Evolutionary conservation across 2,888 invertebrate species (phyloP), one percentile per base, ranked within the genome.

Genomic region (Drosophila monieri): DNA sequence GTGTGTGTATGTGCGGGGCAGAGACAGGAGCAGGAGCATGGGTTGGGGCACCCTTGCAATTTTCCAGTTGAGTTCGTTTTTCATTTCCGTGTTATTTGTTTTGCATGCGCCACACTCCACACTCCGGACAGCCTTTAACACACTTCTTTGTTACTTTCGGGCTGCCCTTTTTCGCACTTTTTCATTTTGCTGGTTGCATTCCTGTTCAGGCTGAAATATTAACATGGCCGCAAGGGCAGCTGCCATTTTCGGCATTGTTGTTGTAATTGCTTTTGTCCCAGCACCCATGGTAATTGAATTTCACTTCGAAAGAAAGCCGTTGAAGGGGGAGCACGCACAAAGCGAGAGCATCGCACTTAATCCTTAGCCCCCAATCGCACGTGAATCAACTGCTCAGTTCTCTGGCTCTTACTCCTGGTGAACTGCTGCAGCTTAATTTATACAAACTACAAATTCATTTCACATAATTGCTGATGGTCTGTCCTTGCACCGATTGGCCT

Each of bases 1-100:
- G 53, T 55, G 49, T 48, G 52, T 79, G 49, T 57, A 15, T 30
- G 43, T 44, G 5, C 32, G 21, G 65, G 6, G 51, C 48, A 49
- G 53, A 30, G n/a, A 1, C 5, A 10, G 21, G 21, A 3, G 21
- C 21, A 21, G 21, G n/a, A 6, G n/a, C 35, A 57, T 61, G 52
- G 52, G 47, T 51, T 43, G 39, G 10, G 39, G 39, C 8, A 41
- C 39, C 18, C 67, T 65, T 77, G 85, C 84, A 84, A 85, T 84
- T 88, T 84, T 84, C 83, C 84, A 85, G 80, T 80, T 52, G 86
- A 73, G 88, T 84, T 88, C 84, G 77, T 83, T 85, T 84, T 85
- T 85, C 88, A 88, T 88, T 84, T 88, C 86, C 77, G 62, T 85
- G 60, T 83, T 84, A 85, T 84, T 88, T 84, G 88, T 74, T 88